phyloP scores from a whole-genome alignment of 2,888 invertebrate genomes.

The Andrena fulva region DNA sequence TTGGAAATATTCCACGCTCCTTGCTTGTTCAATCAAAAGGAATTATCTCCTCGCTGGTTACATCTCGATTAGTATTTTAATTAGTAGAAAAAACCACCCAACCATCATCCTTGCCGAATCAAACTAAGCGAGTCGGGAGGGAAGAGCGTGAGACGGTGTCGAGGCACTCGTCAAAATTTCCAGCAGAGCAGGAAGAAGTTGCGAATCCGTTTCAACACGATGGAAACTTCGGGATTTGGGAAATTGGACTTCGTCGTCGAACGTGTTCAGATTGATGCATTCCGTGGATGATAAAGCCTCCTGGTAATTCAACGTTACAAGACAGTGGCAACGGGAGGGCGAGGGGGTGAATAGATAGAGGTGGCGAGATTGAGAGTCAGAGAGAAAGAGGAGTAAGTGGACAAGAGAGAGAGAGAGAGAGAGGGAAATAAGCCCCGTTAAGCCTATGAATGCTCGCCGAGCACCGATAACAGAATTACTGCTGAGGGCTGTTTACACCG shows the following conservation, averaged over 20 bases:
- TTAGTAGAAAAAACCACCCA: not conserved
- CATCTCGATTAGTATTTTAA: too few species aligned
- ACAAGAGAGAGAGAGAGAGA: constrained; percentile 9
- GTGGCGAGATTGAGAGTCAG: not conserved
- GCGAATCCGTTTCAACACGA: constrained; percentile 9
- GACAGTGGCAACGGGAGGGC: not conserved
- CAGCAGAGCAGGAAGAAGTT: not conserved
- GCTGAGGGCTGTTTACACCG: constrained; percentile 69
- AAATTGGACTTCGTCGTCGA: constrained; percentile 24
- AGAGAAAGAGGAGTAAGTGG: constrained; percentile 13
- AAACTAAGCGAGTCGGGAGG: too few species aligned
- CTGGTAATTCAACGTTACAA: constrained; percentile 30
- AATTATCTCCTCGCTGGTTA: too few species aligned
- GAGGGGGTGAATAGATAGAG: not conserved
- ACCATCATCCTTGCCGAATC: not conserved
- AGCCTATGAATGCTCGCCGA: constrained; percentile 72
- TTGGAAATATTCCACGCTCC: too few species aligned
- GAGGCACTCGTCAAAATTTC: constrained; percentile 5
- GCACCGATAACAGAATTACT: constrained; percentile 79
- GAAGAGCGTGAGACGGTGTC: not conserved
- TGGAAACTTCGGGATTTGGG: constrained; percentile 6
- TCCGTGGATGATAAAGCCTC: constrained; percentile 24
- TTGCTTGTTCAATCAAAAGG: too few species aligned
- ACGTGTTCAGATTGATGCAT: constrained; percentile 35
- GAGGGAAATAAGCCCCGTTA: constrained; percentile 70